Base-by-base conservation (phyloP, 1,140 invertebrate species). In the Aphidius gifuensis region DNA sequence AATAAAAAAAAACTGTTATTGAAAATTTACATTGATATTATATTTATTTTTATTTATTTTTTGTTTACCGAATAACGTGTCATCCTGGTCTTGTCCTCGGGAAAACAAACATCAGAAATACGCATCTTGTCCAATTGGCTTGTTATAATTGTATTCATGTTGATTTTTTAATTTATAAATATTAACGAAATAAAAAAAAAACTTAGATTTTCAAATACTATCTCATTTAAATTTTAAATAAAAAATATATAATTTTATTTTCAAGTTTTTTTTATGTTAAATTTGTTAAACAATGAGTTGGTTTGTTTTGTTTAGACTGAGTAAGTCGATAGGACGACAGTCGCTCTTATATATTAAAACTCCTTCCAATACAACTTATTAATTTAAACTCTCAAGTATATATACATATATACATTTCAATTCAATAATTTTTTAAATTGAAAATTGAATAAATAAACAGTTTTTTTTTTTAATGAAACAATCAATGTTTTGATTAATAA, bases 61-160 rank as follows among this genome's bases (percentile, higher is more conserved):
- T 23, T 56, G 40, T 50, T 59, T 59, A 60, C 59, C 59, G 48
- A 60, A 9, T 60, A 60, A 45, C 59, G 50, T 5, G 59, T 60
- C 59, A 60, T 60, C 42, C 53, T 43, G 5, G 23, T 9, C 6
- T 8, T 46, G 42, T 60, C 49, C 42, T 38, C 44, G 2, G 42
- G 42, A 8, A 60, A 60, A 32, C 49, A 16, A 45, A 46, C 43
- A 3, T 42, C 42, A 5, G 58, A 60, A 32, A 60, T 60, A 32
- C 40, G 48, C 8, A 42, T 23, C 23, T 51, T 51, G 0, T 40
- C 40, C 50, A 60, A n/a, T 46, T 60, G 23, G 38, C 45, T 44
- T 5, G 50, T 46, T 9, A 60, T 54, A 32, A 60, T 9, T 7
- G 16, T 9, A 5, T 23, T 42, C 59, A 60, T 60, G 42, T 44